Evolutionary conservation across 2,888 invertebrate species (phyloP).

Genomic region (Mythimna albipuncta): DNA sequence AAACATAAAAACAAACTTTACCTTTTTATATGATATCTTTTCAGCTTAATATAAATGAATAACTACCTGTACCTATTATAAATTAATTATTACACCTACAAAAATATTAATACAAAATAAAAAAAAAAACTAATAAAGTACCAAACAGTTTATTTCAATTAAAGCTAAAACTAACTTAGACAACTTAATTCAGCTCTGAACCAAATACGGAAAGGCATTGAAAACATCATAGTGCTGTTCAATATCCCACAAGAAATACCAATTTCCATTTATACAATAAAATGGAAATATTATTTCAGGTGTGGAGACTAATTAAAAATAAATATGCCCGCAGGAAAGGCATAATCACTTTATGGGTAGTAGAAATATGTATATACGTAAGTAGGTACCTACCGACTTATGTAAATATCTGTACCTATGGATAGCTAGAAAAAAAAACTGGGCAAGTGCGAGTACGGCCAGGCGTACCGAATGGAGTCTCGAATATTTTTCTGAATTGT

Average conservation of each 20-base stretch:
- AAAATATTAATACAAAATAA: too few relatives aligned
- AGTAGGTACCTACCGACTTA: not conserved
- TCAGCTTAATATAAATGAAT: too few relatives aligned
- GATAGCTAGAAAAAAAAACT: not conserved
- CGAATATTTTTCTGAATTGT: too few relatives aligned
- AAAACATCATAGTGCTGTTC: not conserved
- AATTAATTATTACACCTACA: too few relatives aligned
- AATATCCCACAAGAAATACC: not conserved
- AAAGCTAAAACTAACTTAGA: not conserved
- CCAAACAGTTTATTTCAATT: not conserved
- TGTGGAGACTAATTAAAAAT: conserved; percentile 16
- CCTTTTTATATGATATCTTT: too few relatives aligned
- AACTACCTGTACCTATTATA: too few relatives aligned
- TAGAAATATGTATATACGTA: not conserved
- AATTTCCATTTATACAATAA: conserved; percentile 11
- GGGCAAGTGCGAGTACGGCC: too few relatives aligned
- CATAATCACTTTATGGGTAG: conserved; percentile 3
- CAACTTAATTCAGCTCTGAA: not conserved
- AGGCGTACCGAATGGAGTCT: too few relatives aligned
- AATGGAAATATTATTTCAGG: conserved; percentile 26
- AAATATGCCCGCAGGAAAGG: not conserved
- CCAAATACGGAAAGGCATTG: not conserved
- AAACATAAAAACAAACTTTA: too few relatives aligned
- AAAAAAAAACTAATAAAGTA: too few relatives aligned
- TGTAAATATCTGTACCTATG: not conserved